Conservation (phyloP, 1,140 invertebrate species). For the Theocolax elegans region DNA sequence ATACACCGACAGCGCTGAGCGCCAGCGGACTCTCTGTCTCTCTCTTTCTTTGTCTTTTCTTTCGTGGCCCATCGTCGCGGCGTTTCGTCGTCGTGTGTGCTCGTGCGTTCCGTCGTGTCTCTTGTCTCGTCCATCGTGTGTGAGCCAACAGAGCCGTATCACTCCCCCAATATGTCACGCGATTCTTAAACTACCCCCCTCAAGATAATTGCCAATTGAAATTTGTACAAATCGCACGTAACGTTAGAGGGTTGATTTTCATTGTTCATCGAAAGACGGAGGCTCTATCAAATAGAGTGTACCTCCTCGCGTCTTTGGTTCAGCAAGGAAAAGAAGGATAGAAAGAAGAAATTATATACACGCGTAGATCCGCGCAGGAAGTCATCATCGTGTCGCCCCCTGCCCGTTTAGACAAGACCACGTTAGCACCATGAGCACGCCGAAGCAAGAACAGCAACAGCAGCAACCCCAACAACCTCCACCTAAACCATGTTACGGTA, state of each 20-base stretch:
- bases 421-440: conserved; percentile 32
- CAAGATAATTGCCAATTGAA: background rate
- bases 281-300: no score
- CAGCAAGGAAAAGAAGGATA: background rate
- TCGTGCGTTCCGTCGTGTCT: background rate
- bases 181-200: background rate
- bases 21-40: background rate
- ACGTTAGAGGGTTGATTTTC: no score
- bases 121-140: background rate
- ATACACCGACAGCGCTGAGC: background rate
- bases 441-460: conserved; percentile 29
- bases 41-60: background rate
- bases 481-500: conserved; percentile 34
- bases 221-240: background rate
- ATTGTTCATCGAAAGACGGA: no score
- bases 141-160: no score
- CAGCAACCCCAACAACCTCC: conserved; percentile 24
- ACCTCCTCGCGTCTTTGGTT: no score
- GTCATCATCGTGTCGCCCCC: conserved; percentile 20
- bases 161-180: conserved; percentile 30
- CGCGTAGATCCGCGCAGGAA: conserved; percentile 1
- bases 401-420: background rate
- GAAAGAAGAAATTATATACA: background rate
- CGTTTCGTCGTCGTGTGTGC: background rate
- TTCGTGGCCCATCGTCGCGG: background rate